Evolutionary conservation across 1,140 invertebrate genomes (phyloP), one percentile per base, ranked within the genome.

Genomic region (Melipona quadrifasciata): DNA sequence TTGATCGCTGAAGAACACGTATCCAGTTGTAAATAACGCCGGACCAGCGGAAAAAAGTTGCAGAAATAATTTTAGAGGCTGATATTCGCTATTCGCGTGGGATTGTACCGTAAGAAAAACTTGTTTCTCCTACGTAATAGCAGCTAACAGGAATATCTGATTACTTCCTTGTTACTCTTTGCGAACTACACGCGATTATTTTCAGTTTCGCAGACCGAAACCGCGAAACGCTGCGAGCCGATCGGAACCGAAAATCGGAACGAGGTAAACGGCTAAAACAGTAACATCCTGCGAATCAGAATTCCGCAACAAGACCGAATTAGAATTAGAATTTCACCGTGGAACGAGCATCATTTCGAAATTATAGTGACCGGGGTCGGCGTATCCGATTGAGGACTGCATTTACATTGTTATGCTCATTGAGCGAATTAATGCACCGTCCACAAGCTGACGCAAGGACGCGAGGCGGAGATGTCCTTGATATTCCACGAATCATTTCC

Each of bases 401-500:
- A 79, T 86, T 90, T 89, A 87, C 80, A 85, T 89, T 80, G 88
- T 90, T 89, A 81, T 83, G 88, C 86, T 87, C 88, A 87, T 90
- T 90, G 88, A 90, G 86, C 89, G 83, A 90, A 90, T 90, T 90
- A 90, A 89, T 89, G 86, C 86, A 74, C 86, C 82, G 88, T 87
- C 64, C 86, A 72, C 77, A 87, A 89, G 67, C 76, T 68, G 77
- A 78, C 67, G 83, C 88, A 90, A 90, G 88, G 89, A 87, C 86
- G 83, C 86, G 88, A 87, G 88, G 89, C 89, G 82, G 88, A 77
- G 80, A 73, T 82, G 88, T 90, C 88, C 88, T 90, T 90, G 87
- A 82, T 80, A 86, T 71, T 75, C 61, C 68, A 57, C 73, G 6
- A 71, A 85, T 80, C 70, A 61, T 84, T 84, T 71, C 82, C 82